Conservation (phyloP, 2,113 vertebrate genomes). For the Myrmophylax atrothorax region DNA sequence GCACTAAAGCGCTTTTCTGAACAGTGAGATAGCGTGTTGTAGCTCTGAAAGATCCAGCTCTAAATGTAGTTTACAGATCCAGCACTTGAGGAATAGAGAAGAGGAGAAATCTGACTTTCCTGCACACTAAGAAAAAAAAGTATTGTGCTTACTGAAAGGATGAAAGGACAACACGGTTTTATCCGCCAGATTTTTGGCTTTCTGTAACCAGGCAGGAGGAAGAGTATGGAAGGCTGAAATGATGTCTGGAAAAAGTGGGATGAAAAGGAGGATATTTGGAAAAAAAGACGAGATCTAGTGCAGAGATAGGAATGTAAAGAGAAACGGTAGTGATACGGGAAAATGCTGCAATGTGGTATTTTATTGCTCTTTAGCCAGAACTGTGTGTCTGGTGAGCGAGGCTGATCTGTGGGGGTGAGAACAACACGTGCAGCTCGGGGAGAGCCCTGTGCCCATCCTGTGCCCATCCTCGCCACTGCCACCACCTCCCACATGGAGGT, state of each 20-base stretch:
- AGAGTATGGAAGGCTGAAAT: neutral
- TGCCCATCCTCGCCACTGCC: neutral
- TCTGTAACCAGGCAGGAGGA: neutral
- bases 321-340: accelerated
- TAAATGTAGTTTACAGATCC: neutral
- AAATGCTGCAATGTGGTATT: neutral
- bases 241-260: neutral
- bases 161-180: neutral
- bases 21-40: neutral
- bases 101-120: neutral
- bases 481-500: neutral
- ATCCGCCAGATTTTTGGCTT: accelerated
- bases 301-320: neutral
- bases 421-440: neutral
- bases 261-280: accelerated
- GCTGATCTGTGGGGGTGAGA: neutral
- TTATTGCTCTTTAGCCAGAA: accelerated
- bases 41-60: neutral
- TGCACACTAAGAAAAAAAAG: neutral
- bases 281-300: neutral
- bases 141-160: neutral
- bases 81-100: neutral
- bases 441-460: neutral
- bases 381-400: neutral
- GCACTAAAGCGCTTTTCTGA: neutral